These are phyloP conservation scores for Diaphora mendica DNA, from an alignment of 2,888 invertebrate species.

Conservation along the genomic window DNA sequence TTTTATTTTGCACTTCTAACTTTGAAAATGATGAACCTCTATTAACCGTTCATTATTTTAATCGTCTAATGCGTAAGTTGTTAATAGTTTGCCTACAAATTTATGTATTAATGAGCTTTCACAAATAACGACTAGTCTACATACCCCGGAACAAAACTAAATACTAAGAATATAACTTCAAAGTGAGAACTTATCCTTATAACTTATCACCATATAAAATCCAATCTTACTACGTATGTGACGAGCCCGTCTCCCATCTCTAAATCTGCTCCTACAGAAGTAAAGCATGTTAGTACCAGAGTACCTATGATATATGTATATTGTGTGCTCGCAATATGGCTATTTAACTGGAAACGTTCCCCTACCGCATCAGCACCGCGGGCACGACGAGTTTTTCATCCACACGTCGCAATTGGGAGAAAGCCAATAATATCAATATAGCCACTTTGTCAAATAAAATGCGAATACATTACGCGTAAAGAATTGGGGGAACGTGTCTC, in stretches of 20 bases:
- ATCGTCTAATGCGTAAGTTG: no score
- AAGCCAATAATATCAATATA: constrained; percentile 13
- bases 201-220: not conserved
- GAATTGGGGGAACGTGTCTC: constrained; percentile 6
- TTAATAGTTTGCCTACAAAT: no score
- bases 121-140: no score
- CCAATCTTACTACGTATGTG: not conserved
- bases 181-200: no score
- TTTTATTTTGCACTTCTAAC: no score
- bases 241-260: not conserved
- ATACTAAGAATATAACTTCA: no score
- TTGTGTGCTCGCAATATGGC: not conserved
- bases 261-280: not conserved
- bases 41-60: no score
- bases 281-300: not conserved
- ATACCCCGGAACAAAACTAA: no score
- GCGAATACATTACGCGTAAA: constrained; percentile 6
- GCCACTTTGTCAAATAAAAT: constrained; percentile 12
- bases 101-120: no score
- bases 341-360: not conserved
- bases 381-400: constrained; percentile 5
- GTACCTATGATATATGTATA: not conserved
- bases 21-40: no score
- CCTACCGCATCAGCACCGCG: not conserved
- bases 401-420: constrained; percentile 6